phyloP scores from a whole-genome alignment of 2,888 invertebrate genomes.

The Metallyticus violacea region DNA sequence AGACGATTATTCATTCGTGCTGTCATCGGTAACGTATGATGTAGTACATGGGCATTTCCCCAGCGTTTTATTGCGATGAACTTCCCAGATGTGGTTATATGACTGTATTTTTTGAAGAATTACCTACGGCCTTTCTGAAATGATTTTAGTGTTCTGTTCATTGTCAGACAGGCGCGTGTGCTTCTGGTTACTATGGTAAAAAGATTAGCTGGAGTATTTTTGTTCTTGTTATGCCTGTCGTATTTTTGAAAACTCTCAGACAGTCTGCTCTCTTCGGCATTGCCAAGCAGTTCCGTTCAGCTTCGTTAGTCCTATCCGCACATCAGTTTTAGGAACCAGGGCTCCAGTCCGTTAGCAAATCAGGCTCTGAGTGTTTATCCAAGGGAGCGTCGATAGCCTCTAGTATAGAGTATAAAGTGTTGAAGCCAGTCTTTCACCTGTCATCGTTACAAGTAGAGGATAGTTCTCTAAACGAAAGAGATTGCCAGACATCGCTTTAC shows the following conservation, averaged over 20 bases:
- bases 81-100: not conserved
- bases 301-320: not conserved
- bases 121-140: too few relatives aligned
- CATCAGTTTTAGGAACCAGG: not conserved
- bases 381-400: too few relatives aligned
- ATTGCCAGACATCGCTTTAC: too few relatives aligned
- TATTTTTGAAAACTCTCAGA: not conserved
- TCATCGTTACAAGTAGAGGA: too few relatives aligned
- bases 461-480: too few relatives aligned
- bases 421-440: too few relatives aligned
- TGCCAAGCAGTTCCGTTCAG: too few relatives aligned
- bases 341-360: not conserved
- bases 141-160: too few relatives aligned
- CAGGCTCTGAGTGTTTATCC: too few relatives aligned
- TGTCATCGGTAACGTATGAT: too few relatives aligned
- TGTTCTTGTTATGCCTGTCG: not conserved
- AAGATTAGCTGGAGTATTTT: not conserved
- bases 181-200: not conserved
- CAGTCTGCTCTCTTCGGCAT: not conserved
- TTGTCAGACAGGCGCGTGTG: not conserved
- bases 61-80: not conserved
- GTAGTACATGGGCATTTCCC: not conserved
- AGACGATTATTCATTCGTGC: not conserved
- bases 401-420: too few relatives aligned
- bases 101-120: too few relatives aligned